Base-by-base conservation (phyloP, 2,888 invertebrate genomes). In the Encarsia formosa region DNA sequence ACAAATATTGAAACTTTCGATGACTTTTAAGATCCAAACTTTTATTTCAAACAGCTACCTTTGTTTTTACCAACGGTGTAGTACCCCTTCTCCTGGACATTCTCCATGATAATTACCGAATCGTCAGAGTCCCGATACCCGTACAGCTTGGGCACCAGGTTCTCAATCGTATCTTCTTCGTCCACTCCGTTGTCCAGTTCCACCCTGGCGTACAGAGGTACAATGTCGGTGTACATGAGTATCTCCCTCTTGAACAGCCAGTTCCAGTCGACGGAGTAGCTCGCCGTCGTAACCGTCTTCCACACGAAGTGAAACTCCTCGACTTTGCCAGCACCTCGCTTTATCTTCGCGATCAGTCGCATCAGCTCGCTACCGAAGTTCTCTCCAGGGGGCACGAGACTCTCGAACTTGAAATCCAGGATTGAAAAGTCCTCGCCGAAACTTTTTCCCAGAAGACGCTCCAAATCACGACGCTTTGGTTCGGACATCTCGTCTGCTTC, bases 71-170 rank as follows among this genome's bases (percentile, higher is more conserved):
- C 75, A 2, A 77, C 78, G 0, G 76, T 76, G 45, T 71, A 75
- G 59, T 76, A 83, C 1, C 78, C 80, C 15, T 69, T 65, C 0
- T 63, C 58, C 52, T 79, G 79, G 4, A 83, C 61, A 65, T 83
- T 81, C 60, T 82, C 81, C 61, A 82, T 74, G 6, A 83, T 63
- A n/a, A 83, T 70, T 1, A 79, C 76, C 0, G 81, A 81, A 59
- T 81, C 75, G 5, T 65, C 19, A 1, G 66, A 64, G 16, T 80
- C 63, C 34, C 82, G 71, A 1, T 78, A 78, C 0, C 82, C 82
- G 62, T 76, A 82, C 54, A 77, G 80, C 13, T 75, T 75, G 0
- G 82, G 77, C 52, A 80, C 75, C 2, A 78, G 65, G 44, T 80
- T 74, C 34, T 77, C 72, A 0, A 77, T 53, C 2, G 32, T 24